Base-by-base conservation (phyloP, 1,140 invertebrate genomes). In the Spodoptera litura region DNA sequence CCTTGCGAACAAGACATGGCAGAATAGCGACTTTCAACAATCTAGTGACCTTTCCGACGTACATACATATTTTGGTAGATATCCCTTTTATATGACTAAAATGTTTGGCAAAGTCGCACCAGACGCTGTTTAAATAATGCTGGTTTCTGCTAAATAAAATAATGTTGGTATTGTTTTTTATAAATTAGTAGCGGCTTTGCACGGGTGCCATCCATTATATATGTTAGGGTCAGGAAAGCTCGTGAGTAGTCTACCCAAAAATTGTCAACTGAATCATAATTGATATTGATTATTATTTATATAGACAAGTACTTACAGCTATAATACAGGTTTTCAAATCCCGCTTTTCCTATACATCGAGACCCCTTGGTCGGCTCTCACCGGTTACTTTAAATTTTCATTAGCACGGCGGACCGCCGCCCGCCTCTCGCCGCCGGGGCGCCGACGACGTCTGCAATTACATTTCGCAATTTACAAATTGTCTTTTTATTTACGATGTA, bases 301-400 rank as follows among this genome's bases (percentile, higher is more conserved):
- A 13, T 55, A n/a, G 12, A 55, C 4, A 10, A 44, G 4, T 4
- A 6, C 0, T 44, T 44, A 44, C 38, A 44, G 38, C 8, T 44
- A 9, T 6, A 44, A 10, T 56, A 8, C 20, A 8, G 15, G 53
- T 5, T 8, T 25, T 44, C 6, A 25, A 1, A 38, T 52, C 49
- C 49, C 64, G 64, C 49, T 68, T 9, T 15, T 10, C 20, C 53
- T 51, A 25, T 68, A 62, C 31, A 13, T 62, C 31, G 27, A 52
- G 49, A 25, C 49, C 20, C 1, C 20, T 68, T 27, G 44, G 53
- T 70, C 58, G 25, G 55, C 77, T 86, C n/a, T 82, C 87, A 88
- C 87, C 82, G 86, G 90, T 89, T 88, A 88, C 88, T 92, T 91
- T 93, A 93, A 92, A 92, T 89, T 93, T 93, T 91, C 88, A 92